Evolutionary conservation across 2,113 vertebrate genomes (phyloP).

Genomic region (Poeciliopsis retropinna): DNA sequence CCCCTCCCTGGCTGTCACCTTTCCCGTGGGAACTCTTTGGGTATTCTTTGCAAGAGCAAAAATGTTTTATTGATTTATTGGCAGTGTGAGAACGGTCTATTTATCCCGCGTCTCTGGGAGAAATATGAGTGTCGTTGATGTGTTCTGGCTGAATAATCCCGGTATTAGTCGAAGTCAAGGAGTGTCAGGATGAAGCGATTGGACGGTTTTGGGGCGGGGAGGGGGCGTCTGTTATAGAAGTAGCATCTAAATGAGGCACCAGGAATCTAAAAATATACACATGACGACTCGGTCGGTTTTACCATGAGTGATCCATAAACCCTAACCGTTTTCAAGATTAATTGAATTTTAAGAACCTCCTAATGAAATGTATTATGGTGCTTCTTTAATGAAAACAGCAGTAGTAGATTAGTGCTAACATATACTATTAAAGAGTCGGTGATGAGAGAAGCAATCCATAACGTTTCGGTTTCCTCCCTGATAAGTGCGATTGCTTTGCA

Average conservation of each 20-base stretch:
- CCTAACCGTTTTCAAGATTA: slow-evolving; percentile 16
- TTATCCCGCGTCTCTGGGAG: slow-evolving; percentile 62
- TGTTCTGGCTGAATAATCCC: slow-evolving; percentile 62
- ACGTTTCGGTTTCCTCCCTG: slow-evolving; percentile 38
- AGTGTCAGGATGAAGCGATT: slow-evolving; percentile 55
- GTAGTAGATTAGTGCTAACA: slow-evolving; percentile 59
- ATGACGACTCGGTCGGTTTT: background rate
- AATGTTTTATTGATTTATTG: slow-evolving; percentile 79
- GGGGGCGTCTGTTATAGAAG: slow-evolving; percentile 14
- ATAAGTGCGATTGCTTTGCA: slow-evolving; percentile 57
- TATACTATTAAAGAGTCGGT: slow-evolving; percentile 67
- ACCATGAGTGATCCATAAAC: background rate
- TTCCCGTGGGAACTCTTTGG: slow-evolving; percentile 58
- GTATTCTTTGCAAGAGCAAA: slow-evolving; percentile 40
- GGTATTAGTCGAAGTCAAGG: slow-evolving; percentile 64
- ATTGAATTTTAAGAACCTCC: slow-evolving; percentile 46
- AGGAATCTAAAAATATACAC: background rate
- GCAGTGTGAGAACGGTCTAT: slow-evolving; percentile 63
- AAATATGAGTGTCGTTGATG: slow-evolving; percentile 69
- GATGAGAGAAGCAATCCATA: slow-evolving; percentile 42
- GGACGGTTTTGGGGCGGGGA: slow-evolving; percentile 16
- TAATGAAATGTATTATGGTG: slow-evolving; percentile 49
- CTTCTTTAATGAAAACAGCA: slow-evolving; percentile 65
- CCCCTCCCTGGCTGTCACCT: slow-evolving; percentile 26
- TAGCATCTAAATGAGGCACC: slow-evolving; percentile 28